These are phyloP conservation scores for Tetanocera ferruginea DNA, from an alignment of 2,888 invertebrate species.

Conservation along the genomic window DNA sequence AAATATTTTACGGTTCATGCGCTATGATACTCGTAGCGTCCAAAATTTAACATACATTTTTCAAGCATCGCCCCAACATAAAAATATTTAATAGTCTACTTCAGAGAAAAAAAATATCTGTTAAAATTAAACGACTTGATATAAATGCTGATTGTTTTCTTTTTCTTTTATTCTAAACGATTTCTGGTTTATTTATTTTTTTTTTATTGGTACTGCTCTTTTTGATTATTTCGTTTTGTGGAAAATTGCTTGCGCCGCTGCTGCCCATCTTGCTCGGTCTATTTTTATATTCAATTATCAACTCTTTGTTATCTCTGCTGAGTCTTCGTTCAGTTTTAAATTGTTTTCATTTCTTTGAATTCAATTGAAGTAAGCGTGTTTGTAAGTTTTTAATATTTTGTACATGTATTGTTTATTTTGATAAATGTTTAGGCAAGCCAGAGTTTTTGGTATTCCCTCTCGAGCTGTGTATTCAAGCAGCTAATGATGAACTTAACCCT, in stretches of 20 bases:
- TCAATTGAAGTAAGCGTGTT: background rate
- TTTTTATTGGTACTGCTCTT: background rate
- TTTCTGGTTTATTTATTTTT: background rate
- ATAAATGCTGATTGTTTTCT: too few relatives aligned
- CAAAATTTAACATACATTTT: background rate
- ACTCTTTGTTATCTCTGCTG: background rate
- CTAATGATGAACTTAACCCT: constrained; percentile 15
- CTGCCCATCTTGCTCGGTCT: background rate
- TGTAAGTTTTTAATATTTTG: background rate
- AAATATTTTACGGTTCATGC: background rate
- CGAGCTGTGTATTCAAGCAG: background rate
- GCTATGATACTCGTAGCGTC: background rate
- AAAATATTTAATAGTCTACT: background rate
- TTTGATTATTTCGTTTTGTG: background rate
- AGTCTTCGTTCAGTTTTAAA: background rate
- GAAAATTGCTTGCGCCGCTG: background rate
- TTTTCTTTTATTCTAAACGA: background rate
- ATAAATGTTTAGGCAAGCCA: too few relatives aligned
- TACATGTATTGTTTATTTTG: background rate
- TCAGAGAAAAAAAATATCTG: background rate
- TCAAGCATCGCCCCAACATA: background rate
- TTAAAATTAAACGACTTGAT: background rate
- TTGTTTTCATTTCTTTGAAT: background rate
- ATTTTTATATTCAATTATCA: constrained; percentile 17
- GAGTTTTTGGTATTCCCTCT: background rate